Evolutionary conservation across 2,888 invertebrate genomes (phyloP).

Genomic region (Eupithecia dodoneata): DNA sequence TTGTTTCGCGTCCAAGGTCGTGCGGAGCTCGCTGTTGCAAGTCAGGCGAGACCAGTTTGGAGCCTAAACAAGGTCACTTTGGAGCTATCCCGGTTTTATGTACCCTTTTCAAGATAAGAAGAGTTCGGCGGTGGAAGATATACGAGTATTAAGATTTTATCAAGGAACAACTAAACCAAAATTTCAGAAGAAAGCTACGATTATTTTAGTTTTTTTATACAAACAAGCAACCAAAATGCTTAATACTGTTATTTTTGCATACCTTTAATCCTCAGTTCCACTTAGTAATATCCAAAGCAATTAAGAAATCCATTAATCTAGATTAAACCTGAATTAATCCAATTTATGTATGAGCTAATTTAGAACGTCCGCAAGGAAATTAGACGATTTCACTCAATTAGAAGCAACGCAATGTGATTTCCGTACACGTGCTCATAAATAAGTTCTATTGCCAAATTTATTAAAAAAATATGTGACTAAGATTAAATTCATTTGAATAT

Average conservation of each 20-base stretch:
- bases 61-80: conserved; percentile 7
- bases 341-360: conserved; percentile 38
- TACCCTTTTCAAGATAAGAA: conserved; percentile 8
- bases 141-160: not conserved
- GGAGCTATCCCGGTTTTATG: conserved; percentile 3
- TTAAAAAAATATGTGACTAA: not conserved
- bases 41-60: conserved; percentile 8
- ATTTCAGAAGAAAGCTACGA: not conserved
- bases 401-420: not conserved
- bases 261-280: not conserved
- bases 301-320: conserved; percentile 27
- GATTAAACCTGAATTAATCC: conserved; percentile 28
- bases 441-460: not conserved
- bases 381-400: conserved; percentile 39
- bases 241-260: conserved; percentile 2
- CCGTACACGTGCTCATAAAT: conserved; percentile 1
- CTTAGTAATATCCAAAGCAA: conserved; percentile 28
- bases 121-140: not conserved
- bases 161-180: not conserved
- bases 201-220: not conserved
- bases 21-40: not conserved
- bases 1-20: conserved; percentile 10
- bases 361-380: conserved; percentile 43
- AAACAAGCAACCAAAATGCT: not conserved
- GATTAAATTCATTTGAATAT: not conserved